These are phyloP conservation scores for Ganaspis sp. DNA, from an alignment of 1,140 invertebrate species.

Conservation along the genomic window DNA sequence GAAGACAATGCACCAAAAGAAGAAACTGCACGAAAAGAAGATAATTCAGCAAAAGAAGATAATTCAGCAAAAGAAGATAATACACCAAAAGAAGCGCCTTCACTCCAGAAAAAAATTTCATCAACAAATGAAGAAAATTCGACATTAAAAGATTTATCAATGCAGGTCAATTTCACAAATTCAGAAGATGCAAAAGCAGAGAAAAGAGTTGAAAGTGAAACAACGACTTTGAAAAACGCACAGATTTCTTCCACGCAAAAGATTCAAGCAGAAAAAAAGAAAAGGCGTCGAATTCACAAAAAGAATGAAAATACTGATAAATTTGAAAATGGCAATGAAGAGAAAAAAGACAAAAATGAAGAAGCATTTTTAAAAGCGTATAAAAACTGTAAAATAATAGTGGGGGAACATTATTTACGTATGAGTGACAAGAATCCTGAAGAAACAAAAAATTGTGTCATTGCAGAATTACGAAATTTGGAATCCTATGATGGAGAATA, in stretches of 20 bases:
- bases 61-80: not conserved
- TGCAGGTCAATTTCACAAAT: not conserved
- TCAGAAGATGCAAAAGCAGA: not conserved
- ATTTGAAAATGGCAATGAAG: not conserved
- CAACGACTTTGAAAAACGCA: not conserved
- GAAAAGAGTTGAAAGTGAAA: not conserved
- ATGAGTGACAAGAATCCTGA: not conserved
- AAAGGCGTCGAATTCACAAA: not conserved
- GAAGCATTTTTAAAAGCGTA: not conserved
- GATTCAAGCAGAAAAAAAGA: not conserved
- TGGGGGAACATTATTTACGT: not conserved
- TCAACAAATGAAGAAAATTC: not conserved
- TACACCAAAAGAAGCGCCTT: not conserved
- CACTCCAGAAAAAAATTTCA: too few relatives aligned
- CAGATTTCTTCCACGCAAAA: not conserved
- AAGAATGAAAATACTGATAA: not conserved
- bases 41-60: not conserved
- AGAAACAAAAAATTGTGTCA: not conserved
- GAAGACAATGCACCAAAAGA: not conserved
- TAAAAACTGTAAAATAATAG: not conserved
- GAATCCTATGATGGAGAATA: not conserved
- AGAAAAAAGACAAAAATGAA: not conserved
- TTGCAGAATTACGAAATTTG: constrained; percentile 1
- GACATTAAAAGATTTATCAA: not conserved
- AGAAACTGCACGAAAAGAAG: too few relatives aligned